Evolutionary conservation across 37 sponge, comb jelly and placozoan species (phyloP), one percentile per base, ranked within the genome.

Genomic region (Geodia barretti): DNA sequence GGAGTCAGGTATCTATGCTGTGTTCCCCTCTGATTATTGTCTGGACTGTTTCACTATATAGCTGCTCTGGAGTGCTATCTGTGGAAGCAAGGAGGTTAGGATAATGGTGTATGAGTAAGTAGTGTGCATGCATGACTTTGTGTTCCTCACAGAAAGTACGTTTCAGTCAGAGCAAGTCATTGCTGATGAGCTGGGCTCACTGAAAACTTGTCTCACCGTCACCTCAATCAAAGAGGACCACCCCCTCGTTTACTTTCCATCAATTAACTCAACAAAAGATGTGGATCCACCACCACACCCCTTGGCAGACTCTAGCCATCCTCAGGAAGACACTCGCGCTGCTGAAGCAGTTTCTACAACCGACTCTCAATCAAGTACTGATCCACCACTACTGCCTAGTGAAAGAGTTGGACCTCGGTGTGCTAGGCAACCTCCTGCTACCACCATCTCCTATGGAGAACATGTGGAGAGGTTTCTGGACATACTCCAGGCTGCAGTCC

Each of bases 71-170:
- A 58, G 32, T 87, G 83, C 75, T 88, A 82, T 39, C 93, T 90
- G 0, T 92, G 93, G 93, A 77, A 85, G 68, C 82, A 88, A 58
- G 77, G 40, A 65, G 93, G 90, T 88, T n/a, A n/a, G n/a, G n/a
- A 42, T 28, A 71, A 20, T 14, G 7, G 54, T 47, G 54, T 47
- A 3, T 60, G 19, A 9, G 29, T 28, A 37, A 3, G 41, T n/a
- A 21, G 42, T 2, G 32, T 28, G 14, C 17, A 37, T 19, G 64
- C 8, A 30, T 40, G 29, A 62, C 41, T 26, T 2, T 19, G 23
- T 9, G 21, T 71, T 31, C 21, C 29, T 1, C 31, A 34, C 65
- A 88, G 88, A 66, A 72, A 4, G 8, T 28, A 20, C 33, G 8
- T 88, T 74, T 41, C 88, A 88, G 66, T 30, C 28, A 43, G 83